These are phyloP conservation scores for Leptobrachium ailaonicum DNA, from an alignment of 2,113 vertebrate genomes.

Conservation along the genomic window DNA sequence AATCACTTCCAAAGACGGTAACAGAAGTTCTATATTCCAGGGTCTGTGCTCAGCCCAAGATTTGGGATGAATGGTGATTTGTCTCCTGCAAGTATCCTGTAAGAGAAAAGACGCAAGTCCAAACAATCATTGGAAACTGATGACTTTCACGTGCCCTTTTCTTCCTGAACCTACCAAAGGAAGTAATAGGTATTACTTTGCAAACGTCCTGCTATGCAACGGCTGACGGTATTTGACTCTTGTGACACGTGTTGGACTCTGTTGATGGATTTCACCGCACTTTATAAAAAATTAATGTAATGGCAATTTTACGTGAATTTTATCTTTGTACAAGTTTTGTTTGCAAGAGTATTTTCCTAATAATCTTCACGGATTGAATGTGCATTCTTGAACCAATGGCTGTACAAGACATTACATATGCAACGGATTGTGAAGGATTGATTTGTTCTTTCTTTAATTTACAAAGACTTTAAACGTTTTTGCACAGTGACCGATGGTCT, in stretches of 20 bases:
- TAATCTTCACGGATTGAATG: constrained; percentile 72
- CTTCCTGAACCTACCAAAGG: constrained; percentile 68
- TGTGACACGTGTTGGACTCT: constrained; percentile 70
- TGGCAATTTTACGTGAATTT: constrained; percentile 78
- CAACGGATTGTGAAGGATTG: constrained; percentile 69
- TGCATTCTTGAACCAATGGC: constrained; percentile 65
- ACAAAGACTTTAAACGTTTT: no score
- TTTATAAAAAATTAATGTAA: constrained; percentile 76
- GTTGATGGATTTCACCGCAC: constrained; percentile 80
- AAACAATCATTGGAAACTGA: constrained; percentile 69
- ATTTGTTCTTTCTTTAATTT: no score
- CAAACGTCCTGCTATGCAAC: constrained; percentile 80
- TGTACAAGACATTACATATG: constrained; percentile 65
- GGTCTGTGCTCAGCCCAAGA: constrained; percentile 70
- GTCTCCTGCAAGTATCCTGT: constrained; percentile 69
- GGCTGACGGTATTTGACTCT: constrained; percentile 70
- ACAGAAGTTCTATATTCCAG: constrained; percentile 54
- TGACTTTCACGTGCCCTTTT: constrained; percentile 65
- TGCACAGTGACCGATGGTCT: no score
- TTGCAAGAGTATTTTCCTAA: constrained; percentile 82
- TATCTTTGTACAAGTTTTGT: constrained; percentile 80
- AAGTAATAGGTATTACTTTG: constrained; percentile 57
- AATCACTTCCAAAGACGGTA: no score
- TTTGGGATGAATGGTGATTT: constrained; percentile 77
- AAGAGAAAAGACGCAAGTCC: constrained; percentile 67